Evolutionary conservation across 2,888 invertebrate genomes (phyloP), one percentile per base, ranked within the genome.

Genomic region (Lycaena phlaeas): DNA sequence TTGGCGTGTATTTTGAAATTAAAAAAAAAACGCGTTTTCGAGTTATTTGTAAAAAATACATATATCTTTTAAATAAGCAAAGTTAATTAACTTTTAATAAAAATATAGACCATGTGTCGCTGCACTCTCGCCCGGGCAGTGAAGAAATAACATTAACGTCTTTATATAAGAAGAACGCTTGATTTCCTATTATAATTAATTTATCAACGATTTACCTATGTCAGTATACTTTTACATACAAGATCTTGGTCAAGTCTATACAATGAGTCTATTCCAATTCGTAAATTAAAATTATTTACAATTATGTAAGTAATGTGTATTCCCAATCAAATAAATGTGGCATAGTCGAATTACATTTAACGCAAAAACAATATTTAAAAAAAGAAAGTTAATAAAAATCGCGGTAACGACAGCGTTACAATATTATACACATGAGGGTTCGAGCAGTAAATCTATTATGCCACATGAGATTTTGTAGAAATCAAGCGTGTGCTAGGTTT

Each of bases 71-170:
- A n/a, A n/a, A n/a, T n/a, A n/a, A n/a, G n/a, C n/a, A n/a, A n/a
- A n/a, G n/a, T n/a, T n/a, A n/a, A n/a, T n/a, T n/a, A n/a, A n/a
- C n/a, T n/a, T 12, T 34, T 22, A 22, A 34, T 14, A 22, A 34
- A 22, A 22, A 12, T 34, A 12, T 14, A 34, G 18, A 7, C 22
- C 2, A 7, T 34, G 18, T 29, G 14, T 34, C 12, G 12, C 22
- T 34, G 38, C 41, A 41, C 41, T 17, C 43, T 38, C 31, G 41
- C 41, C 26, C 26, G 39, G 43, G 43, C 43, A 43, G 43, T 43
- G 43, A 37, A 22, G 22, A 4, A 22, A 4, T 7, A 2, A 7
- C 18, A 5, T 18, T 4, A 4, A 5, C 4, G 22, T 22, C 3
- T 22, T 22, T 22, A 22, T 22, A 5, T 22, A 7, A 7, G 9